Base-by-base conservation (phyloP, 2,113 vertebrate genomes). In the Actenoides hombroni region DNA sequence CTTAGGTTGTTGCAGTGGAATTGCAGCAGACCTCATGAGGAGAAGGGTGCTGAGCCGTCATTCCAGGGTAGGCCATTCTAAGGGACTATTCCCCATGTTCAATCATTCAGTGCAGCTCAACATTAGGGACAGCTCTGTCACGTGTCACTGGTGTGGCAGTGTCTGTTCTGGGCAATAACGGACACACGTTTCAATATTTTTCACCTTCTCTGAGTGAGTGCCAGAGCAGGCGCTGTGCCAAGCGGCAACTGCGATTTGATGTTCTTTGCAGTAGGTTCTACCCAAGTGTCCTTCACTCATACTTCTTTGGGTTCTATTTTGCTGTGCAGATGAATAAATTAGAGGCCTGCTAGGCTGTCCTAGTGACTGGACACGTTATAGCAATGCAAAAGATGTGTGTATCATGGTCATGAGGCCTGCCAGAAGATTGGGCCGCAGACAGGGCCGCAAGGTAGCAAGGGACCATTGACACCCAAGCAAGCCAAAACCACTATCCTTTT, bases 1-100 rank as follows among this genome's bases (percentile, higher is more conserved):
- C 25, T 78, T 78, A n/a, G 16, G 71, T 54, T 39, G 19, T 80
- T 70, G 24, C 35, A 40, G 51, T 6, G 11, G 20, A 24, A 61
- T 6, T 48, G 18, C 0, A 0, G 18, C 40, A 44, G n/a, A n/a
- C n/a, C n/a, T n/a, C n/a, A n/a, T n/a, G n/a, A n/a, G 37, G 24
- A 63, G 33, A 65, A 56, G 19, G 28, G 6, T 48, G 29, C 37
- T 37, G 53, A 21, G 23, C 11, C 16, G 28, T 77, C 17, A 4
- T 44, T 49, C 24, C 31, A 42, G 61, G 10, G 3, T 29, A 63
- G 28, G 13, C 26, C 19, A 3, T 42, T 59, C 15, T 14, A n/a
- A 19, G 31, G 14, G 13, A 23, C 20, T 35, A 1, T 24, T 26
- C 4, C 31, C 9, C 5, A 6, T 31, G 19, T 53, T 74, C 28